phyloP scores from a whole-genome alignment of 2,888 invertebrate genomes.

The Phasia obesa region DNA sequence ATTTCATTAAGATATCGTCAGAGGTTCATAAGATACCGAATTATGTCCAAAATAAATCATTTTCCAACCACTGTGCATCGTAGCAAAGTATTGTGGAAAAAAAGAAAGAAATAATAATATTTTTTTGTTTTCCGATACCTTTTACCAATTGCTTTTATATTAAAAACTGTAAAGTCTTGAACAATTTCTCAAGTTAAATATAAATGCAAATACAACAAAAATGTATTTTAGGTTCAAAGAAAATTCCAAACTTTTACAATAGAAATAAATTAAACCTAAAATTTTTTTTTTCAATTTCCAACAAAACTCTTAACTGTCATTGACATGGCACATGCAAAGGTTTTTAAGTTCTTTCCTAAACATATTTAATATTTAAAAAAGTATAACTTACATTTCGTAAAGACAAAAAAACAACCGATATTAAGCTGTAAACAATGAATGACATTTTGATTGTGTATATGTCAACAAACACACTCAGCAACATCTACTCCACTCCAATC shows the following conservation, averaged over 20 bases:
- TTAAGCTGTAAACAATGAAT: not conserved
- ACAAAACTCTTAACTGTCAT: not conserved
- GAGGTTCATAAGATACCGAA: no score
- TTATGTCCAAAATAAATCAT: no score
- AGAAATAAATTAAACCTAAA: not conserved
- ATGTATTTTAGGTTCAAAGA: not conserved
- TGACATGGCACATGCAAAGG: constrained; percentile 24
- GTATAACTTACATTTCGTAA: not conserved
- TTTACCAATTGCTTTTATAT: no score
- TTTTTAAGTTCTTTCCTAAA: constrained; percentile 18
- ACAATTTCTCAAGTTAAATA: no score
- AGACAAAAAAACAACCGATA: not conserved
- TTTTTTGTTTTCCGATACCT: no score
- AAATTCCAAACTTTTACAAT: not conserved
- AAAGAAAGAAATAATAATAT: no score
- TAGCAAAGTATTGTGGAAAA: no score
- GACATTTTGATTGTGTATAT: constrained; percentile 20
- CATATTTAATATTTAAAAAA: not conserved
- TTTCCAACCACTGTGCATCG: no score
- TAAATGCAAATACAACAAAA: no score
- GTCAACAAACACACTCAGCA: constrained; percentile 2
- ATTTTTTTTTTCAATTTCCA: not conserved
- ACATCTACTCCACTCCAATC: no score
- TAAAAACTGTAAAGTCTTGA: no score
- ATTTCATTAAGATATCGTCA: no score